phyloP scores from a whole-genome alignment of 2,113 vertebrate species.

The Athene cunicularia region DNA sequence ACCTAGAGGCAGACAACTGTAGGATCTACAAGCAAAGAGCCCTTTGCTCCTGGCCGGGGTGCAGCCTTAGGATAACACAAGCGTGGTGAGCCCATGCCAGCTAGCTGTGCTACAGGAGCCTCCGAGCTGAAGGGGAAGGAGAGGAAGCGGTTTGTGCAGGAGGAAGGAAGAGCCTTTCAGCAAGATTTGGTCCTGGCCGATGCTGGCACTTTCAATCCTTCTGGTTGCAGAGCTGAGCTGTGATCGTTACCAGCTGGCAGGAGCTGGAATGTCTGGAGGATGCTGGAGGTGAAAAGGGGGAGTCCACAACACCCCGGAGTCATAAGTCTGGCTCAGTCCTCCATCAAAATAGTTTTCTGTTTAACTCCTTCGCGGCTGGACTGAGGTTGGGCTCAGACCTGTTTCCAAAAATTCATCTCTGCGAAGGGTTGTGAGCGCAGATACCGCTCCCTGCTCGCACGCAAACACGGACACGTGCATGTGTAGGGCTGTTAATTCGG shows the following conservation, averaged over 20 bases:
- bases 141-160: background rate
- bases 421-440: background rate
- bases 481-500: background rate
- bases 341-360: background rate
- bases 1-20: background rate
- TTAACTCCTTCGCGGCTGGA: background rate
- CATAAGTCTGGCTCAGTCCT: background rate
- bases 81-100: background rate
- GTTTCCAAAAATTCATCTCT: background rate
- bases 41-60: background rate
- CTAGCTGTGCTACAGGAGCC: fast-evolving
- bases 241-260: background rate
- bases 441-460: background rate
- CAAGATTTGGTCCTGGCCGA: background rate
- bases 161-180: background rate
- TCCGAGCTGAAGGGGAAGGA: background rate
- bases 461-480: background rate
- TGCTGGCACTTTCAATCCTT: background rate
- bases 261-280: background rate
- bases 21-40: background rate
- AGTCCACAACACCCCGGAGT: background rate
- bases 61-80: background rate
- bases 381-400: background rate
- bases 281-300: background rate
- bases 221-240: fast-evolving